Evolutionary conservation across 2,113 vertebrate species (phyloP).

Genomic region (Hyperopisus bebe): DNA sequence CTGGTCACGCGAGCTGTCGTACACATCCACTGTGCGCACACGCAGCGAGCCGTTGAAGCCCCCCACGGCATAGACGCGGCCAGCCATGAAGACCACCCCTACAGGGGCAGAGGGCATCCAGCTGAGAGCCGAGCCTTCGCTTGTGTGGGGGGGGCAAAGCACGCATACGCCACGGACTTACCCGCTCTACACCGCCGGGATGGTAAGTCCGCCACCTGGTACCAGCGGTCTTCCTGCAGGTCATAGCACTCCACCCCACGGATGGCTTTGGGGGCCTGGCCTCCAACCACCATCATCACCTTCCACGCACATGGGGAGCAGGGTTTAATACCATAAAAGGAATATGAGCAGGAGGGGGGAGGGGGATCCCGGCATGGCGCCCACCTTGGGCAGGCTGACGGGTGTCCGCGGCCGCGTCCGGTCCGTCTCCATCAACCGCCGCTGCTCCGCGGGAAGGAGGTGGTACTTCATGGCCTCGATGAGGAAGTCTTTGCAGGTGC

Average conservation of each 20-base stretch:
- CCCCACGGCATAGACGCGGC: slow-evolving; percentile 81
- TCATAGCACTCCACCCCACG: slow-evolving; percentile 95
- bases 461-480: slow-evolving; percentile 98
- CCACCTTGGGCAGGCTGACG: slow-evolving; percentile 81
- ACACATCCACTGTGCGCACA: slow-evolving; percentile 85
- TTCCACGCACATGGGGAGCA: slow-evolving; percentile 41
- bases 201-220: slow-evolving; percentile 88
- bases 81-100: slow-evolving; percentile 89
- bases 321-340: slow-evolving; percentile 18
- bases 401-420: slow-evolving; percentile 89
- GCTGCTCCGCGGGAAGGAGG: slow-evolving; percentile 89
- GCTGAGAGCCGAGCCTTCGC: neutral
- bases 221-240: slow-evolving; percentile 91
- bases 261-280: slow-evolving; percentile 93
- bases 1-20: slow-evolving; percentile 79
- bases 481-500: slow-evolving; percentile 94
- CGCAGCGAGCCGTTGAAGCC: slow-evolving; percentile 88
- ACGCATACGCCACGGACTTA: slow-evolving; percentile 25
- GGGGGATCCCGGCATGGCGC: neutral
- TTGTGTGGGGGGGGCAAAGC: neutral
- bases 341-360: neutral
- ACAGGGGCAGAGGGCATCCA: neutral
- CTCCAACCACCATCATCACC: slow-evolving; percentile 97
- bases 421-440: slow-evolving; percentile 89
- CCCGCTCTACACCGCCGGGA: slow-evolving; percentile 89